These are phyloP conservation scores for Ophthalmolycus amberensis DNA, from an alignment of 2,113 vertebrate species.

Conservation along the genomic window DNA sequence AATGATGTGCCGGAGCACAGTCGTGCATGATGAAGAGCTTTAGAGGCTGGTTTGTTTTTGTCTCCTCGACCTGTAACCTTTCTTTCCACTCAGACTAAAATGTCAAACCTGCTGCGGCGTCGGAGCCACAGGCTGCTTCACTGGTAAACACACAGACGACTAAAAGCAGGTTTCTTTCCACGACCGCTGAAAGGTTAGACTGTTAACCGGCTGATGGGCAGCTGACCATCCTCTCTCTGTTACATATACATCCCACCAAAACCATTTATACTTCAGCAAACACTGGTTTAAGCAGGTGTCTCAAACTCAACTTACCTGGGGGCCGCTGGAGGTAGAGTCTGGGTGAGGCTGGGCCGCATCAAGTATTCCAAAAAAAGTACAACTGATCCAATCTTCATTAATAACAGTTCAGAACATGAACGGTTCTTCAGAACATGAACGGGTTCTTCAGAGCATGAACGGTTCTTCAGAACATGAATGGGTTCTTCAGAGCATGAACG, in stretches of 20 bases:
- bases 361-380: too few species aligned
- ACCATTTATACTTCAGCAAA: neutral
- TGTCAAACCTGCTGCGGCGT: conserved; percentile 68
- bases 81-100: conserved; percentile 75
- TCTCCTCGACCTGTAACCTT: conserved; percentile 73
- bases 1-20: conserved; percentile 66
- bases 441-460: too few species aligned
- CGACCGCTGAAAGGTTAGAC: conserved; percentile 52
- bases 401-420: too few species aligned
- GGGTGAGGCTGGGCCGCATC: too few species aligned
- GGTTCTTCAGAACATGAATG: too few species aligned
- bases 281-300: too few species aligned
- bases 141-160: conserved; percentile 60
- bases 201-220: neutral
- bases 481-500: too few species aligned
- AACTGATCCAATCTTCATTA: too few species aligned
- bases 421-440: too few species aligned
- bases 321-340: too few species aligned
- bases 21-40: conserved; percentile 56
- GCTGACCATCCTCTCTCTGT: neutral
- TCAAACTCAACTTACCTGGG: too few species aligned
- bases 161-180: conserved; percentile 57
- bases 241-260: neutral
- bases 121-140: conserved; percentile 54
- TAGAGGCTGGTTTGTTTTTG: conserved; percentile 26